A percentile compares a stretch with the other conserved stretches of the same genome.
Evolutionary conservation across 2,797 vertebrate genomes (phyloP).

Genomic region (Apogon hyalosoma): DNA sequence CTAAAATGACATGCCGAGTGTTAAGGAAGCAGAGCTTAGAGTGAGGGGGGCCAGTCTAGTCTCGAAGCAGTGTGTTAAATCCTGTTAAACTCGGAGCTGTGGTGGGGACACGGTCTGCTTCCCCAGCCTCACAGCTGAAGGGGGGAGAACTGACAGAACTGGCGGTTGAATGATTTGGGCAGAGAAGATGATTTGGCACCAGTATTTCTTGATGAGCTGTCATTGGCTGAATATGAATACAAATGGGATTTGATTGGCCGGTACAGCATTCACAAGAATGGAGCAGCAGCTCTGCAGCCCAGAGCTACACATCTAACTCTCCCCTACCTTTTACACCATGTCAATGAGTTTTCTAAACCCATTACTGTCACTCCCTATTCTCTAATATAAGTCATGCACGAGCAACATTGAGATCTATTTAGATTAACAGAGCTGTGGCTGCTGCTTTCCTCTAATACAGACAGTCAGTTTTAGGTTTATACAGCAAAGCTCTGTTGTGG

Average conservation of each 20-base stretch:
- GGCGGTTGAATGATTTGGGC: constrained; percentile 53
- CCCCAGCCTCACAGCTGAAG: constrained; percentile 49
- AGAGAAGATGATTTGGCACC: constrained; percentile 53
- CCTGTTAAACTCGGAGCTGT: constrained; percentile 59
- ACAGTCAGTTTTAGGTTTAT: constrained; percentile 16
- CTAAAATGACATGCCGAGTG: constrained; percentile 36
- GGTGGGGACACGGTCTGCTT: constrained; percentile 56
- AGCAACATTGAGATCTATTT: constrained; percentile 33
- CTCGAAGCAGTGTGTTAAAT: constrained; percentile 60
- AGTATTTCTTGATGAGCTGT: constrained; percentile 54
- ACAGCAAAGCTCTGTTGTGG: not conserved
- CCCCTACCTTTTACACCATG: constrained; percentile 41
- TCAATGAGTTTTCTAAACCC: constrained; percentile 64
- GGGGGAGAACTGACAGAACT: constrained; percentile 37
- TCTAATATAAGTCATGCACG: constrained; percentile 47
- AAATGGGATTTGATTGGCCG: constrained; percentile 66
- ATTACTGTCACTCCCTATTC: constrained; percentile 49
- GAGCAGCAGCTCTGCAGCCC: constrained; percentile 23
- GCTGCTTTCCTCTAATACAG: constrained; percentile 4
- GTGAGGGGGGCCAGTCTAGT: constrained; percentile 31
- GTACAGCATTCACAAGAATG: constrained; percentile 23
- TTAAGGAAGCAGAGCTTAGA: constrained; percentile 37
- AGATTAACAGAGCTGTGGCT: constrained; percentile 34
- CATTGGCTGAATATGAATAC: constrained; percentile 60
- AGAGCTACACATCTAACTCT: constrained; percentile 40